Conservation (phyloP, 2,113 vertebrate genomes). For the Alexandromys fortis region DNA sequence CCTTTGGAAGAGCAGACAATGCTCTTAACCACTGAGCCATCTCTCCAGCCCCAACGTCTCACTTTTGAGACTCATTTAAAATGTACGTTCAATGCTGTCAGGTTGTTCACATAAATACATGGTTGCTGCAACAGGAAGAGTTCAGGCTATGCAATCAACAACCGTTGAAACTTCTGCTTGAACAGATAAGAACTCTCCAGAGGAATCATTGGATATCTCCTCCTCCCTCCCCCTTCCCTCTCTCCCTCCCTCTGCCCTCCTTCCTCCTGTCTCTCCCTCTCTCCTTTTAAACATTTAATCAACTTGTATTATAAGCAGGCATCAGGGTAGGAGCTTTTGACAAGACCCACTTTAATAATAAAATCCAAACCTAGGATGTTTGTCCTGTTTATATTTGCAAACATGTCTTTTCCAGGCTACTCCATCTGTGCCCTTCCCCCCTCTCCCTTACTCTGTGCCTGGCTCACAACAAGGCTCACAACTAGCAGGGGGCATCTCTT, state of each 20-base stretch:
- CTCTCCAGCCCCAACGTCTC: no score
- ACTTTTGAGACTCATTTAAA: not conserved
- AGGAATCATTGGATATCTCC: not conserved
- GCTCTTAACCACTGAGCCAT: no score
- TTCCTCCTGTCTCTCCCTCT: not conserved
- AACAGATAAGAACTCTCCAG: slow-evolving; percentile 22
- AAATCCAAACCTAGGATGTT: not conserved
- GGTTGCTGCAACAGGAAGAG: not conserved
- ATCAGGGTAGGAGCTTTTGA: not conserved
- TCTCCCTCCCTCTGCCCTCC: not conserved
- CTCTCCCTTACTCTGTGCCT: not conserved
- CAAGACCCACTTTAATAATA: not conserved
- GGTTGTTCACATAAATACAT: not conserved
- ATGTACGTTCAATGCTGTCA: not conserved
- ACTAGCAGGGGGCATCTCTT: not conserved
- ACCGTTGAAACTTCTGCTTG: not conserved
- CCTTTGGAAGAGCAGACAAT: no score
- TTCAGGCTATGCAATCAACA: not conserved
- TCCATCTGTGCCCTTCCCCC: not conserved
- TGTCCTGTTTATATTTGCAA: not conserved
- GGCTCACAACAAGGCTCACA: not conserved
- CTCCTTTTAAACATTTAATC: not conserved
- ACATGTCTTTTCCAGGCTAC: not conserved
- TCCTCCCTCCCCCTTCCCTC: not conserved
- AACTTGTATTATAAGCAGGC: not conserved